Conservation (phyloP, 2,888 invertebrate species). For the Drosophila vallismaia region DNA sequence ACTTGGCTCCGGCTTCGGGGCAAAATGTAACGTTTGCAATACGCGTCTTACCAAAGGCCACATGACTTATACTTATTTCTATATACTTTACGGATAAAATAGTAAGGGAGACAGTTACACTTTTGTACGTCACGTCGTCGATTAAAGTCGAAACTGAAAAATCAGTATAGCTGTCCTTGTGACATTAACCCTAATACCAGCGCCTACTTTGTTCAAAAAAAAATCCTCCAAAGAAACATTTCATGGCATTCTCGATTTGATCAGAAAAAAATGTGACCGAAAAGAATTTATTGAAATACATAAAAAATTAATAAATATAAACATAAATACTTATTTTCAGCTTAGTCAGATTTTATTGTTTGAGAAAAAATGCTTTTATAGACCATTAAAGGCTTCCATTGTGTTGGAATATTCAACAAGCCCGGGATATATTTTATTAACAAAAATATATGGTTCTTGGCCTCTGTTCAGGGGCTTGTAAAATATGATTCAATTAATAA, state of each 20-base stretch:
- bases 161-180: neutral
- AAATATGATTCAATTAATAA: constrained; percentile 76
- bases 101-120: neutral
- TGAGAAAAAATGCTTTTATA: too few relatives aligned
- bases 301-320: neutral
- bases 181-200: neutral
- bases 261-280: too few relatives aligned
- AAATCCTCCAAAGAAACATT: too few relatives aligned
- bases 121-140: neutral
- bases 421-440: constrained; percentile 9
- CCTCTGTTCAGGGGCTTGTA: constrained; percentile 33
- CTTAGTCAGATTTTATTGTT: too few relatives aligned
- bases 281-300: too few relatives aligned
- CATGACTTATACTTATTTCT: too few relatives aligned
- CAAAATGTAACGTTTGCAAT: too few relatives aligned
- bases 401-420: too few relatives aligned
- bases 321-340: neutral
- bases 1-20: neutral
- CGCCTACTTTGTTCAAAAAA: neutral
- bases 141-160: neutral
- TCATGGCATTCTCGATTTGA: too few relatives aligned
- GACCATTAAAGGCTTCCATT: too few relatives aligned
- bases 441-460: neutral
- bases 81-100: too few relatives aligned
- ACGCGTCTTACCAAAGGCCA: too few relatives aligned